These are phyloP conservation scores for Heterocephalus glaber DNA, from an alignment of 2,113 vertebrate genomes.

Conservation along the genomic window DNA sequence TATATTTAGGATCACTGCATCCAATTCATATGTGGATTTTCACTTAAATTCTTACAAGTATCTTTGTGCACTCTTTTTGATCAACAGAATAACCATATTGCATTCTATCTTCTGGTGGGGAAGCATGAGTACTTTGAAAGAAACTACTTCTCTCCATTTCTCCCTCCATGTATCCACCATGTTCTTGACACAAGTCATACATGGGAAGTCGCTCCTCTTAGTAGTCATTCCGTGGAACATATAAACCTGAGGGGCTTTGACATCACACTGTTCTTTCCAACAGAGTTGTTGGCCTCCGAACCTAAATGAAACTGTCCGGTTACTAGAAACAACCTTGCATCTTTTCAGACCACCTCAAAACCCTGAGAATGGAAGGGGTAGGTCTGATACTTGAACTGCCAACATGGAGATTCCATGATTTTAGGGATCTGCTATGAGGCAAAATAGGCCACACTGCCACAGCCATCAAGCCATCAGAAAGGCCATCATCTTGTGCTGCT, in stretches of 20 bases:
- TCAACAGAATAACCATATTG: not conserved
- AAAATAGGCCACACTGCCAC: not conserved
- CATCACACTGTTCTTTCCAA: not conserved
- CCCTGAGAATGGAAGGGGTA: not conserved
- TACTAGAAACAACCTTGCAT: not conserved
- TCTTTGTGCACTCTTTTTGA: not conserved
- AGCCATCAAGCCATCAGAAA: not conserved
- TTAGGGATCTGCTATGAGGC: not conserved
- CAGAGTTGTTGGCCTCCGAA: not conserved
- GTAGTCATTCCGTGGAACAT: not conserved
- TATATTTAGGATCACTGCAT: not conserved
- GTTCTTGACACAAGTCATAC: not conserved
- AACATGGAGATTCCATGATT: not conserved
- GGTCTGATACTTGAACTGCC: not conserved
- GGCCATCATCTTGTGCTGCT: not conserved
- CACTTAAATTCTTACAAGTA: not conserved
- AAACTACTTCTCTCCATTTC: not conserved
- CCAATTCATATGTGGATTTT: not conserved
- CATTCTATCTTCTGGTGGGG: not conserved
- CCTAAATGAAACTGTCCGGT: not conserved
- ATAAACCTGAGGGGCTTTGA: not conserved
- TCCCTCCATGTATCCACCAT: not conserved
- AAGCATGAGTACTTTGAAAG: constrained; percentile 17
- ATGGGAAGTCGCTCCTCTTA: not conserved
- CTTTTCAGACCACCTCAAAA: not conserved